Evolutionary conservation across 2,113 vertebrate species (phyloP).

Genomic region (Neolamprologus longior): DNA sequence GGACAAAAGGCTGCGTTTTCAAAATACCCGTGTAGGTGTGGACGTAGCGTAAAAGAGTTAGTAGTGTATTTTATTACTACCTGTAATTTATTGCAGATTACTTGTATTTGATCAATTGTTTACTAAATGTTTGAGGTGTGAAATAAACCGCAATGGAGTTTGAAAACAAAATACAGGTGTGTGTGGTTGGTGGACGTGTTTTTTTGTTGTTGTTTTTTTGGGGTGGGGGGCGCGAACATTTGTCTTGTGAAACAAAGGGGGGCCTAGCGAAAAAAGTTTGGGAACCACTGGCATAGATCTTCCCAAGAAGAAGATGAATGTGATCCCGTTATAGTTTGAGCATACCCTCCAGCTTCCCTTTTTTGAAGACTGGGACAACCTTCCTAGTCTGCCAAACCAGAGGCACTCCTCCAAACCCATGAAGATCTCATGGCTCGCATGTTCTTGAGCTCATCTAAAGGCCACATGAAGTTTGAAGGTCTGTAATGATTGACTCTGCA

Average conservation of each 20-base stretch:
- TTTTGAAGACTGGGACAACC: not conserved
- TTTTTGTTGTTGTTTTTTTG: not conserved
- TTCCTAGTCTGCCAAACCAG: not conserved
- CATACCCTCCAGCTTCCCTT: not conserved
- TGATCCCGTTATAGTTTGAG: not conserved
- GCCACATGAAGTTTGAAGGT: not conserved
- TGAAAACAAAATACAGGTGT: not conserved
- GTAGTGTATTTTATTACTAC: not conserved
- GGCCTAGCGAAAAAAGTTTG: not conserved
- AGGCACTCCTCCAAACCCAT: not conserved
- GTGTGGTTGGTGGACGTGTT: rapidly evolving
- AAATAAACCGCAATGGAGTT: not conserved
- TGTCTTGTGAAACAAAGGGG: not conserved
- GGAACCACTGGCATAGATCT: not conserved
- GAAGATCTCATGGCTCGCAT: not conserved
- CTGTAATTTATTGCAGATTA: not conserved
- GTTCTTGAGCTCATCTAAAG: not conserved
- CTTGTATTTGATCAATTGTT: not conserved
- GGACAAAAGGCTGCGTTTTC: not conserved
- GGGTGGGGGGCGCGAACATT: not conserved
- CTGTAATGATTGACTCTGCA: not conserved
- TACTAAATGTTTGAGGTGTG: not conserved
- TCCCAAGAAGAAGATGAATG: not conserved
- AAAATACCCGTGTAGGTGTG: not conserved
- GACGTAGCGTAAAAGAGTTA: not conserved